Percentiles rank a stretch among this genome's conserved stretches.
Evolutionary conservation across 2,113 vertebrate species (phyloP).

Genomic region (Hippocampus barbouri): DNA sequence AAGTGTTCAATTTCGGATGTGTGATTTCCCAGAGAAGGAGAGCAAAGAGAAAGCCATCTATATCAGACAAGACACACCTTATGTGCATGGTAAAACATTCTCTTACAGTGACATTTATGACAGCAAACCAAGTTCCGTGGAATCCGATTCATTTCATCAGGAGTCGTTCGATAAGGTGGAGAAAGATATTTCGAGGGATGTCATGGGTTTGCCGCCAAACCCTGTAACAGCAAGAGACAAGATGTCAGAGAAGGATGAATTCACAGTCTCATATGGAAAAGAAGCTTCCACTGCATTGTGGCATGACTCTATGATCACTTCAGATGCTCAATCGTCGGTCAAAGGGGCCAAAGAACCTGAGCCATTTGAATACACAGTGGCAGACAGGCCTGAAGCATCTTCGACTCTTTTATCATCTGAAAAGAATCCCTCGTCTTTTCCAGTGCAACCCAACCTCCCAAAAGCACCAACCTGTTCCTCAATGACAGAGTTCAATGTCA

Average conservation of each 20-base stretch:
- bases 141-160: constrained; percentile 59
- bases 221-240: constrained; percentile 11
- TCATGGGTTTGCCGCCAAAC: constrained; percentile 15
- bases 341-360: constrained; percentile 33
- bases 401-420: constrained; percentile 43
- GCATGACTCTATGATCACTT: constrained; percentile 52
- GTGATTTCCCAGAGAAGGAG: constrained; percentile 63
- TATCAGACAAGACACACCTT: constrained; percentile 90
- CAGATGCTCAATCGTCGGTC: constrained; percentile 11
- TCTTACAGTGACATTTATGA: constrained; percentile 89
- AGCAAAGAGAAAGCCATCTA: constrained; percentile 63
- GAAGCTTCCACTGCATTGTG: constrained; percentile 73
- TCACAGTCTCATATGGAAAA: constrained; percentile 69
- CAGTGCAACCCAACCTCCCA: constrained; percentile 16
- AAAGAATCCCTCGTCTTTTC: constrained; percentile 38
- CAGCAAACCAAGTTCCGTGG: constrained; percentile 70
- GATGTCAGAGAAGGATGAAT: constrained; percentile 47
- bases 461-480: constrained; percentile 6
- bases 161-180: constrained; percentile 55
- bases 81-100: constrained; percentile 88
- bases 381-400: constrained; percentile 50
- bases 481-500: neutral
- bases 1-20: constrained; percentile 71
- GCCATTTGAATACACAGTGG: constrained; percentile 19
- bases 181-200: constrained; percentile 40